A percentile compares a stretch with the other conserved stretches of the same genome.
Conservation (phyloP, 2,888 invertebrate species). For the Epinotia bilunana region DNA sequence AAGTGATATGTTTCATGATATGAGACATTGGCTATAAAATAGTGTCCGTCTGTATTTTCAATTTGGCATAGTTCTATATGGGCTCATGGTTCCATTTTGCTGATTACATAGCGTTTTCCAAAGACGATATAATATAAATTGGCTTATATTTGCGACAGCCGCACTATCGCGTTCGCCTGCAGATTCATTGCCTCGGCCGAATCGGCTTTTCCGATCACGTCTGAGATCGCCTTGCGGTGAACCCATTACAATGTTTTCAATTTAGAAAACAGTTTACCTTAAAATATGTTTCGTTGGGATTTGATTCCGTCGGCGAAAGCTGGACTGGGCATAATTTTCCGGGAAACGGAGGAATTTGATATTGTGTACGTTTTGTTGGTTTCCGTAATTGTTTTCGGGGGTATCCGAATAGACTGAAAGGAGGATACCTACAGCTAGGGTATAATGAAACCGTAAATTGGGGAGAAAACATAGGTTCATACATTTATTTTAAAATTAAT, state of each 20-base stretch:
- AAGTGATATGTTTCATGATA: no score
- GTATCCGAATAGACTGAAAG: no score
- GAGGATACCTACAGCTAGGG: no score
- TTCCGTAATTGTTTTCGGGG: slow-evolving; percentile 6
- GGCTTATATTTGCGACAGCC: slow-evolving; percentile 24
- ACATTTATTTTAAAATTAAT: no score
- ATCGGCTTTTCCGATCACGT: slow-evolving; percentile 48
- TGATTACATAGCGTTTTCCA: background rate
- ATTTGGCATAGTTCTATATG: background rate
- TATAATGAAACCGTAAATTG: no score
- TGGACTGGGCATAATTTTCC: slow-evolving; percentile 12
- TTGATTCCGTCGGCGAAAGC: slow-evolving; percentile 19
- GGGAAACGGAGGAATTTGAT: background rate
- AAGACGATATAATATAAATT: slow-evolving; percentile 14
- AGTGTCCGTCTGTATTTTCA: background rate
- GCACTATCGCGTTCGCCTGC: slow-evolving; percentile 52
- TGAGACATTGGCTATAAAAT: no score
- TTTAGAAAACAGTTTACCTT: slow-evolving; percentile 42
- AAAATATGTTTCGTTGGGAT: slow-evolving; percentile 28
- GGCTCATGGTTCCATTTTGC: background rate
- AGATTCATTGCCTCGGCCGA: slow-evolving; percentile 56
- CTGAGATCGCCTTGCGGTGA: slow-evolving; percentile 43
- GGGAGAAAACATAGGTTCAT: no score
- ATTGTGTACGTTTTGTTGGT: slow-evolving; percentile 7
- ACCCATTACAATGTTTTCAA: slow-evolving; percentile 44